A percentile compares a stretch with the other conserved stretches of the same genome.
Conservation (phyloP, 1,140 invertebrate genomes). For the Bursaphelenchus mucronatus region DNA sequence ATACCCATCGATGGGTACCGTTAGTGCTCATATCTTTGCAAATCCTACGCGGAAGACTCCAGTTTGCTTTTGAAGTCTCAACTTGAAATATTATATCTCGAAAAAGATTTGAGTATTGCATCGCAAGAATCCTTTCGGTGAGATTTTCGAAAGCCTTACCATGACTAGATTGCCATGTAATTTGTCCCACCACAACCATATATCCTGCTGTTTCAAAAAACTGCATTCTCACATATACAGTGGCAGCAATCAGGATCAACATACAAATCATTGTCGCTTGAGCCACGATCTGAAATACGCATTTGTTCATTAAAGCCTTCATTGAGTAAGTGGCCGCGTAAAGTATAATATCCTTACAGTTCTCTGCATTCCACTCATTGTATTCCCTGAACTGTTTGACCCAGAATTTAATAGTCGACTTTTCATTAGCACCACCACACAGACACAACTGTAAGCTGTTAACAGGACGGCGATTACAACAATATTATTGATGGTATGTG, state of each 20-base stretch:
- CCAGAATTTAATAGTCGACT: not conserved
- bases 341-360: slow-evolving; percentile 15
- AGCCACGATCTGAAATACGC: slow-evolving; percentile 15
- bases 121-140: too few relatives aligned
- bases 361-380: slow-evolving; percentile 26
- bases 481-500: slow-evolving; percentile 20
- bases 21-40: too few relatives aligned
- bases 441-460: slow-evolving; percentile 21
- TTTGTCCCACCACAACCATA: slow-evolving; percentile 23
- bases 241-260: slow-evolving; percentile 24
- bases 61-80: too few relatives aligned
- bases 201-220: slow-evolving; percentile 21
- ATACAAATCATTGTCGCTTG: slow-evolving; percentile 23
- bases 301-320: not conserved
- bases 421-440: slow-evolving; percentile 20
- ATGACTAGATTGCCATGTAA: slow-evolving; percentile 21
- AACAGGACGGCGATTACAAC: slow-evolving; percentile 15
- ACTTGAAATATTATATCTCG: too few relatives aligned
- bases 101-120: too few relatives aligned
- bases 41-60: too few relatives aligned
- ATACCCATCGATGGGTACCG: too few relatives aligned
- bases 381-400: not conserved
- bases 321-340: not conserved
- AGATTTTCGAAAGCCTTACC: slow-evolving; percentile 5
- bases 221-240: slow-evolving; percentile 25